Conservation (phyloP, 2,888 invertebrate genomes). For the Apamea crenata region DNA sequence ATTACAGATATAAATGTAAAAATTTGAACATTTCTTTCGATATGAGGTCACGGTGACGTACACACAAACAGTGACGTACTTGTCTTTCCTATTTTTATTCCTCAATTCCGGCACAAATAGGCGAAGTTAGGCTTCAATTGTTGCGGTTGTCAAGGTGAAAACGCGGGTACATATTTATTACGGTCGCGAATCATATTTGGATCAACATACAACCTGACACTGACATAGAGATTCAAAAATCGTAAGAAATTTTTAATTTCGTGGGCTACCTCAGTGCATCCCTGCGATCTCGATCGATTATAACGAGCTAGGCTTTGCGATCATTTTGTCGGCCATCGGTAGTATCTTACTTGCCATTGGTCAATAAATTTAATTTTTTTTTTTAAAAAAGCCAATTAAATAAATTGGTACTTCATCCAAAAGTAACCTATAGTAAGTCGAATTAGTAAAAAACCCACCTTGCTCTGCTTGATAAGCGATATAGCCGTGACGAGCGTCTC, state of each 20-base stretch:
- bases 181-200: neutral
- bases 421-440: neutral
- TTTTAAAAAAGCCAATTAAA: too few species aligned
- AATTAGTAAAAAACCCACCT: slow-evolving; percentile 83
- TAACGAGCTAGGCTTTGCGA: neutral
- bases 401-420: neutral
- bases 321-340: neutral
- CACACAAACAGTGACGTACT: neutral
- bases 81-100: neutral
- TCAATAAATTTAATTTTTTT: too few species aligned
- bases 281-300: neutral
- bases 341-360: neutral
- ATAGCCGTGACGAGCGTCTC: slow-evolving; percentile 99
- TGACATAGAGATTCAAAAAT: neutral
- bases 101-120: neutral
- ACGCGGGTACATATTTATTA: neutral
- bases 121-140: neutral
- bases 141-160: neutral
- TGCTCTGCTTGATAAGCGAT: slow-evolving; percentile 99
- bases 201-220: neutral
- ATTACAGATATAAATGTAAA: neutral
- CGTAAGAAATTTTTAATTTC: neutral
- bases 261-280: neutral
- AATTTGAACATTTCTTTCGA: neutral
- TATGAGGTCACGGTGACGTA: neutral